Evolutionary conservation across 2,888 invertebrate species (phyloP), one percentile per base, ranked within the genome.

Genomic region (Eulithis testata): DNA sequence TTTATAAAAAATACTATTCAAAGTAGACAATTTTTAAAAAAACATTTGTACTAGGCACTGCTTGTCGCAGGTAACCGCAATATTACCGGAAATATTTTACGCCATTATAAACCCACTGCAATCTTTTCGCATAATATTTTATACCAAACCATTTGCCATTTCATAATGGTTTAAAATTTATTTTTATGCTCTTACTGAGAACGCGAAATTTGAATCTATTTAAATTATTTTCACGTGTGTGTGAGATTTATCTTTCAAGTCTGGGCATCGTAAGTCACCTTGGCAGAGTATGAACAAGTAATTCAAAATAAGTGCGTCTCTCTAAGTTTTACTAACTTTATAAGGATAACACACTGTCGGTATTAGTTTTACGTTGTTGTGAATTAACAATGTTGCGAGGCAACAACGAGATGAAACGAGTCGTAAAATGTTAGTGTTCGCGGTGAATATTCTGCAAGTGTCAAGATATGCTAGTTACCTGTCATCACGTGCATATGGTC

Each of bases 401-500:
- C 57, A 53, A 63, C 55, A 63, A 49, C 61, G 44, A 61, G 58
- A 55, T 62, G 61, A 59, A 63, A 63, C 55, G 55, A 55, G 58
- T 65, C 63, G 59, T 73, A 69, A 69, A 68, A 69, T 66, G 53
- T 69, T 55, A 53, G 65, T 65, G 60, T 54, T 61, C 65, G 68
- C 36, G 67, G 64, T 58, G 60, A 59, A 73, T 66, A 72, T 73
- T 72, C 53, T 65, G 66, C 85, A 85, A 90, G 88, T 88, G 85
- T 90, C 90, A 90, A 91, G 88, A 89, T 82, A 82, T 81, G 79
- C 81, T 79, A 78, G 81, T 77, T 76, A 80, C 77, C 79, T 84
- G 87, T 90, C 89, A 83, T 77, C 90, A 84, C 87, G 81, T 90
- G 91, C 91, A 91, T 89, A 88, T 84, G 86, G 81, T 80, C 84